Percentiles rank a stretch among this genome's conserved stretches.
These are phyloP conservation scores for Trichechus manatus DNA, from an alignment of 2,113 vertebrate genomes.

Conservation along the genomic window DNA sequence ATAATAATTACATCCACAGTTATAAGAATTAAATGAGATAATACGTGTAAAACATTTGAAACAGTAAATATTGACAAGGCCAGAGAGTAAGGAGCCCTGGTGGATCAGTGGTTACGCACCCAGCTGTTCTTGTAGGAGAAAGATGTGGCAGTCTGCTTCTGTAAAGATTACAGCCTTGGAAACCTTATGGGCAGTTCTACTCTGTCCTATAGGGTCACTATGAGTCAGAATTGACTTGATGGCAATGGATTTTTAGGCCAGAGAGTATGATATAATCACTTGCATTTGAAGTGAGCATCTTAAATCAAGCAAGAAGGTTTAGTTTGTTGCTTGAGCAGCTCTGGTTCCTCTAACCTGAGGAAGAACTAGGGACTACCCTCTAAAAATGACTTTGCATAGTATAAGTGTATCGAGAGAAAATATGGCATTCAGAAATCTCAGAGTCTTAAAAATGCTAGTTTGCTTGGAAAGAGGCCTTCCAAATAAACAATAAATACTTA, in stretches of 20 bases:
- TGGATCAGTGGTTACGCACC: too few species aligned
- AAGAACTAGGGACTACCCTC: neutral
- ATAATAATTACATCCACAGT: neutral
- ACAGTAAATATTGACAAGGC: neutral
- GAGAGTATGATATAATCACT: neutral
- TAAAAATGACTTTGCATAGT: neutral
- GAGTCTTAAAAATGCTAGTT: neutral
- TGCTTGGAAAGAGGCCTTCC: neutral
- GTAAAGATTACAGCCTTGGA: too few species aligned
- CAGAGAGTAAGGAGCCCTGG: neutral
- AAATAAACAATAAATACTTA: neutral
- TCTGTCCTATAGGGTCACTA: too few species aligned
- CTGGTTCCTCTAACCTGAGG: neutral
- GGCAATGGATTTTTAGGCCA: neutral
- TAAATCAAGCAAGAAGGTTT: neutral
- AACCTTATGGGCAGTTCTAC: too few species aligned
- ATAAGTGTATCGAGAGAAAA: slow-evolving; percentile 10
- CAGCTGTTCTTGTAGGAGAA: too few species aligned
- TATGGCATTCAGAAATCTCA: neutral
- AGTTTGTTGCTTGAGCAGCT: neutral
- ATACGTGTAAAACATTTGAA: neutral
- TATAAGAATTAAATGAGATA: neutral
- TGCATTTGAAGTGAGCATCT: slow-evolving; percentile 43
- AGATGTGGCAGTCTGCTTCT: too few species aligned
- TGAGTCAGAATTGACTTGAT: too few species aligned